Evolutionary conservation across 2,113 vertebrate genomes (phyloP), one percentile per base, ranked within the genome.

Genomic region (Lophura nycthemera): DNA sequence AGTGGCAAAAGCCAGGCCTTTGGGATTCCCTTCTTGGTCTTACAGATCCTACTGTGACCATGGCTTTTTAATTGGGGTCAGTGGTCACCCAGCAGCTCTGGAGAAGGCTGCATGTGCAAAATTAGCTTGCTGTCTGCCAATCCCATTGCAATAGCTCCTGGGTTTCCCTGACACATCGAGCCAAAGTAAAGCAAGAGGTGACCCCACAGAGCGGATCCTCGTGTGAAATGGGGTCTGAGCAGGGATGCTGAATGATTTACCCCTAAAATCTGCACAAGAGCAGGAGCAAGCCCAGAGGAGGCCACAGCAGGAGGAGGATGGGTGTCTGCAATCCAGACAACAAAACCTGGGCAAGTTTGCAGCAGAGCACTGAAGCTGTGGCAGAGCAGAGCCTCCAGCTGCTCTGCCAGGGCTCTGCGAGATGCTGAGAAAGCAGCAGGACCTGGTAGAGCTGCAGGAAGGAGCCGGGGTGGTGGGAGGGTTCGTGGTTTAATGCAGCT

Each of bases 81-180:
- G 10, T 10, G 6, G 25, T 71, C 64, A 64, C 66, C 42, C 27
- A 65, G 16, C 60, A 38, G 43, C 27, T 32, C 18, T 13, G 27
- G 24, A 59, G 50, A 8, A 66, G 65, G 42, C 25, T 64, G 13
- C 48, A 3, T 3, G 4, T 34, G 15, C 50, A 72, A 43, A 65
- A 70, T 72, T 29, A n/a, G 40, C 66, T 52, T 60, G 32, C 43
- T 11, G 3, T 72, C 32, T 32, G 13, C 20, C 43, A 59, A 30
- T 19, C 19, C 65, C 1, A 1, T 36, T 73, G 30, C 59, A 60
- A 52, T 4, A 65, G 24, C 48, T 75, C 27, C 45, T 75, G 25
- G 13, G 36, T 16, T 19, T 80, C 52, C 45, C 21, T 43, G n/a
- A 52, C 20, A 50, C 2, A 0, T 30, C 0, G 0, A 19, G n/a